Evolutionary conservation across 2,888 invertebrate genomes (phyloP).

Genomic region (Drosophila acutilabella): DNA sequence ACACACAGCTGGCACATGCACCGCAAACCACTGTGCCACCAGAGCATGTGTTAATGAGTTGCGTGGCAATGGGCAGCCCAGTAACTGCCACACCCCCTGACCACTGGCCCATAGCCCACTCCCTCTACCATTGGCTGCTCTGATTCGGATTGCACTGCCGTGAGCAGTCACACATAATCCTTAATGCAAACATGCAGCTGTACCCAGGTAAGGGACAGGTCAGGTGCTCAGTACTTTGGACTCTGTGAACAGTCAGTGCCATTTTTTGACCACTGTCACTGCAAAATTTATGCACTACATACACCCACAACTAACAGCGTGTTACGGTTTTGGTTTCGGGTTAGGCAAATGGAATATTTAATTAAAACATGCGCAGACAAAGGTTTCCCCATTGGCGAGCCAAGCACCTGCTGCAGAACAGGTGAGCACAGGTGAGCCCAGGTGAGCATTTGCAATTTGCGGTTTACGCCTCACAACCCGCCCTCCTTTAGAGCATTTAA

Average conservation of each 20-base stretch:
- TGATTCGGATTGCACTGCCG: constrained; percentile 43
- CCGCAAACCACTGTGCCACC: constrained; percentile 20
- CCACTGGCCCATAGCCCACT: neutral
- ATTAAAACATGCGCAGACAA: constrained; percentile 75
- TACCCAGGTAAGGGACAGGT: constrained; percentile 8
- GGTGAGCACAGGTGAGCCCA: constrained; percentile 10
- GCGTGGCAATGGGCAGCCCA: constrained; percentile 5
- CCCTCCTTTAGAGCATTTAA: constrained; percentile 53
- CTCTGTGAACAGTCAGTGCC: constrained; percentile 15
- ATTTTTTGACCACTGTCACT: constrained; percentile 58
- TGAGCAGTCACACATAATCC: constrained; percentile 67
- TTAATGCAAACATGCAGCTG: constrained; percentile 64
- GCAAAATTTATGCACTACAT: constrained; percentile 64
- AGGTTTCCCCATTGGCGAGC: constrained; percentile 7
- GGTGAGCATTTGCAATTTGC: constrained; percentile 60
- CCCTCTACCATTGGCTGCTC: constrained; percentile 1
- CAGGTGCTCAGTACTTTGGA: constrained; percentile 1
- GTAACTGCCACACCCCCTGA: neutral
- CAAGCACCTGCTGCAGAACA: constrained; percentile 36
- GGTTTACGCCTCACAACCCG: constrained; percentile 33
- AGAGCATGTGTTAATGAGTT: constrained; percentile 55
- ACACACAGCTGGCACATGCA: constrained; percentile 10
- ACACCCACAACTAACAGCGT: constrained; percentile 59
- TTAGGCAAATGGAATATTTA: constrained; percentile 81
- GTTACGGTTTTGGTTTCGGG: constrained; percentile 59